phyloP scores from a whole-genome alignment of 2,797 vertebrate species.

The Delichon dasypus region DNA sequence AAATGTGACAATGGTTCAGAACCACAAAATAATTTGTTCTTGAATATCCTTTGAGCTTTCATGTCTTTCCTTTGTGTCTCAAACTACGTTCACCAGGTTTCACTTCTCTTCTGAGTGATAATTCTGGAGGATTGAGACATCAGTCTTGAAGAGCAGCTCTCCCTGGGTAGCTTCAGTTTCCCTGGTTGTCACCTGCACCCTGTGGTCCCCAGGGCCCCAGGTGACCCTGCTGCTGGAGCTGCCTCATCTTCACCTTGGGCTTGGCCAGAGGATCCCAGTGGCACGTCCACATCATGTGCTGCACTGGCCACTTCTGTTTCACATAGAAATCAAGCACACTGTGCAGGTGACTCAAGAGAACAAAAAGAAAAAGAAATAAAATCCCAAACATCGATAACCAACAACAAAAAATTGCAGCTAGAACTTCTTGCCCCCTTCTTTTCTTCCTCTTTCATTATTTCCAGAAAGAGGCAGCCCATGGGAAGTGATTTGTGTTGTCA shows the following conservation, averaged over 20 bases:
- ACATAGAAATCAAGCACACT: not conserved
- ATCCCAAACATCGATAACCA: accelerated
- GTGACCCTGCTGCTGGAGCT: not conserved
- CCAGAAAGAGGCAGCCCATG: not conserved
- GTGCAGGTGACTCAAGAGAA: not conserved
- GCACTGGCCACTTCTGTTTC: not conserved
- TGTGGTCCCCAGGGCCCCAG: not conserved
- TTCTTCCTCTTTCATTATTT: not conserved
- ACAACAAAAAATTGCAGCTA: not conserved
- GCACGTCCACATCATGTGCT: not conserved
- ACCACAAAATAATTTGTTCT: not conserved
- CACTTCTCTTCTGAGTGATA: constrained; percentile 28
- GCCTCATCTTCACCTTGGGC: not conserved
- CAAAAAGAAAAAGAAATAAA: not conserved
- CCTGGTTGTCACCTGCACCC: not conserved
- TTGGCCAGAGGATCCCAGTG: not conserved
- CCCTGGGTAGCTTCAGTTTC: not conserved
- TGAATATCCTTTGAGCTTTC: not conserved
- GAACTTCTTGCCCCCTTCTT: not conserved
- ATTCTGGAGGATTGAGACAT: not conserved
- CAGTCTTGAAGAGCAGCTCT: not conserved
- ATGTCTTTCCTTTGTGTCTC: constrained; percentile 31
- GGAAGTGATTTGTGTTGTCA: not conserved
- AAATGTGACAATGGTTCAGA: not conserved
- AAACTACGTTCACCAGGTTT: not conserved